These are phyloP conservation scores for Chloropsis cyanopogon DNA, from an alignment of 2,113 vertebrate species.

Conservation along the genomic window DNA sequence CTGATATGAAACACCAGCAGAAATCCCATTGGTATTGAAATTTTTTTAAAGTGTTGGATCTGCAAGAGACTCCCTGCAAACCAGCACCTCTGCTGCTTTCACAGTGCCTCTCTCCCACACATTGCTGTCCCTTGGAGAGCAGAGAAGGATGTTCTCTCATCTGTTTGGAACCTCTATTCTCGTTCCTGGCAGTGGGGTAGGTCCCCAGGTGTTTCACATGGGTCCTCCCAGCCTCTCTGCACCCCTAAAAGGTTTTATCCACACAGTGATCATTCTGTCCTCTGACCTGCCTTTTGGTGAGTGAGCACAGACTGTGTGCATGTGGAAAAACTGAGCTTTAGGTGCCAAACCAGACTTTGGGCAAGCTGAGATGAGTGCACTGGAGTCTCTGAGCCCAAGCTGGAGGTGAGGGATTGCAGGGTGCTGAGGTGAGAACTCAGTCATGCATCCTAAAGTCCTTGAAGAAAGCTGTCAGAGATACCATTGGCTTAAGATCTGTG, in stretches of 20 bases:
- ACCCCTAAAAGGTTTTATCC: not conserved
- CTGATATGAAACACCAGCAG: not conserved
- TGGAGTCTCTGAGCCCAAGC: not conserved
- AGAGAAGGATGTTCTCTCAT: not conserved
- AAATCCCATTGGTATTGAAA: not conserved
- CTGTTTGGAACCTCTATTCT: not conserved
- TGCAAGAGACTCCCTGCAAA: not conserved
- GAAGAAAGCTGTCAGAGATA: not conserved
- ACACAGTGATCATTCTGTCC: not conserved
- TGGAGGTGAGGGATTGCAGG: not conserved
- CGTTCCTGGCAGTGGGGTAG: not conserved
- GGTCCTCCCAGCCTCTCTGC: not conserved
- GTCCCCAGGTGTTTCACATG: not conserved
- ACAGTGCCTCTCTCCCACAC: not conserved
- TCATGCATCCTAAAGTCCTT: not conserved
- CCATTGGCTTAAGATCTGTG: not conserved
- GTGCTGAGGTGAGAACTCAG: not conserved
- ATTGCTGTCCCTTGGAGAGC: not conserved
- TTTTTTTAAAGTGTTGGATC: not conserved
- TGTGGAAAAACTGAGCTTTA: not conserved
- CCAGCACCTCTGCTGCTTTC: not conserved
- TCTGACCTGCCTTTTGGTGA: accelerated
- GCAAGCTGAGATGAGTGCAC: not conserved
- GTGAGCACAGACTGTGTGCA: not conserved
- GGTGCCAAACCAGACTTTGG: not conserved